Percentiles rank a stretch among this genome's conserved stretches.
Evolutionary conservation across 2,888 invertebrate species (phyloP).

Genomic region (Epinotia nisella): DNA sequence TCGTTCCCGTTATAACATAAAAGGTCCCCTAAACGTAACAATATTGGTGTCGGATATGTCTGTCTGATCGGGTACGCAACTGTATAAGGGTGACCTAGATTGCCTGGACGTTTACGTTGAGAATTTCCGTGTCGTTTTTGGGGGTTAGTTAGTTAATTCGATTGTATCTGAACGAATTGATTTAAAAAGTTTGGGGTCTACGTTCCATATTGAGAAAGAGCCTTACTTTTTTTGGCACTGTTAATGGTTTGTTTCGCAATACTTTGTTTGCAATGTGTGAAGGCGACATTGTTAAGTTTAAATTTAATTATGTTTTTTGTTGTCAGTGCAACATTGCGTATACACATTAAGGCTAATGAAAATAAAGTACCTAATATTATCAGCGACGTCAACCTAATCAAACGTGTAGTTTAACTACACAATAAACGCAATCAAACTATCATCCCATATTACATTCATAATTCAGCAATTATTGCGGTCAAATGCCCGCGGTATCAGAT

Average conservation of each 20-base stretch:
- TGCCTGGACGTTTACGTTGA: slow-evolving; percentile 29
- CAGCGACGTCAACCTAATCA: no score
- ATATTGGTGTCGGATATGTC: not conserved
- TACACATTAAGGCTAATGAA: not conserved
- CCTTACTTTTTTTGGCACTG: not conserved
- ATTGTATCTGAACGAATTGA: not conserved
- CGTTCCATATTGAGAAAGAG: not conserved
- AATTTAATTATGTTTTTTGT: no score
- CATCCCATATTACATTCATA: no score
- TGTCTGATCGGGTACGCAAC: slow-evolving; percentile 12
- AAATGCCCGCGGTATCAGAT: no score
- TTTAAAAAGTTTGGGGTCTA: not conserved
- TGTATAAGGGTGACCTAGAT: slow-evolving; percentile 46
- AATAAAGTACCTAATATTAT: not conserved
- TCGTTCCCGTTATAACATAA: not conserved
- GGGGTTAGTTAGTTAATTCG: slow-evolving; percentile 18
- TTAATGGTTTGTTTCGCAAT: not conserved
- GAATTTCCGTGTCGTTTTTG: slow-evolving; percentile 4
- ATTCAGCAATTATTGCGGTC: no score
- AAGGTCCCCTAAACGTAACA: not conserved
- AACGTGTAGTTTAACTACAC: no score
- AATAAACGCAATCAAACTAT: no score
- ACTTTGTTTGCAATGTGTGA: not conserved
- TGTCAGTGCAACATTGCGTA: no score
- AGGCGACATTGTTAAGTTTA: no score